A percentile compares a stretch with the other conserved stretches of the same genome.
These are phyloP conservation scores for Leptodactylus fallax DNA, from an alignment of 2,797 vertebrate genomes.

Conservation along the genomic window DNA sequence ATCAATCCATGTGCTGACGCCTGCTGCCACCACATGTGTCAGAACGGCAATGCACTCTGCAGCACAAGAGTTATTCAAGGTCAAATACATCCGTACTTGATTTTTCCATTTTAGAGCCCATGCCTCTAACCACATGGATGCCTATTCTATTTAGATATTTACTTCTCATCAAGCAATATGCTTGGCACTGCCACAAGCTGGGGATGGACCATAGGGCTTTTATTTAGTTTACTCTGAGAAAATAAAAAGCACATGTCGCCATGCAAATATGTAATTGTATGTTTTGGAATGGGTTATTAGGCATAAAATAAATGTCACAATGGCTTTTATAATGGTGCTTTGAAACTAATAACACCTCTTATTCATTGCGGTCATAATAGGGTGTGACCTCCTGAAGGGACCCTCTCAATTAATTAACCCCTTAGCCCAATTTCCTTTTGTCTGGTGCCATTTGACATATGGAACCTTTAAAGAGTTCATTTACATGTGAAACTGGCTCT, in stretches of 20 bases:
- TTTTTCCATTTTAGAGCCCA: slow-evolving; percentile 48
- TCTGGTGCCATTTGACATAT: slow-evolving; percentile 64
- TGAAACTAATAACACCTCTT: slow-evolving; percentile 60
- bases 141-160: slow-evolving; percentile 53
- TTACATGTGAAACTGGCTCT: slow-evolving; percentile 53
- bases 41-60: not conserved
- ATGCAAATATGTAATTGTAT: slow-evolving; percentile 57
- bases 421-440: slow-evolving; percentile 63
- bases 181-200: slow-evolving; percentile 55
- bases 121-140: slow-evolving; percentile 51
- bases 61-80: slow-evolving; percentile 39
- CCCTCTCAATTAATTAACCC: slow-evolving; percentile 63
- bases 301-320: slow-evolving; percentile 55
- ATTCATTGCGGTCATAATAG: slow-evolving; percentile 53
- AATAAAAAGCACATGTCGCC: slow-evolving; percentile 61
- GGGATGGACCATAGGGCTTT: slow-evolving; percentile 41
- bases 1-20: not conserved
- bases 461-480: slow-evolving; percentile 62
- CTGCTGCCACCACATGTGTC: slow-evolving; percentile 5
- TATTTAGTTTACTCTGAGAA: slow-evolving; percentile 46
- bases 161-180: slow-evolving; percentile 45
- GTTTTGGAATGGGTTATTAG: slow-evolving; percentile 56
- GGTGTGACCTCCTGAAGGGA: slow-evolving; percentile 59
- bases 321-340: slow-evolving; percentile 52
- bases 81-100: slow-evolving; percentile 29